Percentiles rank a stretch among this genome's conserved stretches.
Evolutionary conservation across 1,140 invertebrate species (phyloP).

Genomic region (Drosophila nannoptera): DNA sequence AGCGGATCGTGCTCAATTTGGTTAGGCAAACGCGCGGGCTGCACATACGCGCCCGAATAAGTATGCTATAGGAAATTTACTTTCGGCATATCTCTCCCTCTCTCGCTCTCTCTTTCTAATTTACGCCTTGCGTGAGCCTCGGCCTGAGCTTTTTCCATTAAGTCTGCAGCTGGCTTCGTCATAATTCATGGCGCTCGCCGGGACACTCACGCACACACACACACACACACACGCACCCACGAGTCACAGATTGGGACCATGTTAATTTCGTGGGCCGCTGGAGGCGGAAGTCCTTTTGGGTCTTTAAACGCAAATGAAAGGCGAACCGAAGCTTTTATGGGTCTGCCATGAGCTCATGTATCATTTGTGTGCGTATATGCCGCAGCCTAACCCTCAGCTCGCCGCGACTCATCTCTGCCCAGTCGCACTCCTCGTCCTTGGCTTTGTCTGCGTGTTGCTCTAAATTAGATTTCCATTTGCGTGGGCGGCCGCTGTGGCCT

Average conservation of each 20-base stretch:
- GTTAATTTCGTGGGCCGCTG: constrained; percentile 72
- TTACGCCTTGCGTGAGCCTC: constrained; percentile 62
- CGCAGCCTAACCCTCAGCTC: background rate
- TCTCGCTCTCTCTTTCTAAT: constrained; percentile 48
- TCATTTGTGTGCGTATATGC: constrained; percentile 52
- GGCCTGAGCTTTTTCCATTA: constrained; percentile 67
- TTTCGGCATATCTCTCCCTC: constrained; percentile 2
- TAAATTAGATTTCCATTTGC: constrained; percentile 76
- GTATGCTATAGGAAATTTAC: constrained; percentile 19
- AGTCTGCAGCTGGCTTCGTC: constrained; percentile 73
- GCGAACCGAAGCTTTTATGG: constrained; percentile 68
- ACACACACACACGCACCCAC: constrained; percentile 5
- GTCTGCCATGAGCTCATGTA: constrained; percentile 65
- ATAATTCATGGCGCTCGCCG: constrained; percentile 57
- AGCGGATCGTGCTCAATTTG: constrained; percentile 70
- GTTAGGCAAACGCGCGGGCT: constrained; percentile 40
- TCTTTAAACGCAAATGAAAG: constrained; percentile 76
- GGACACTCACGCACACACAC: constrained; percentile 13
- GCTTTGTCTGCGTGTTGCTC: constrained; percentile 51
- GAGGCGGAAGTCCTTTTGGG: constrained; percentile 71
- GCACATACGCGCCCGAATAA: constrained; percentile 25
- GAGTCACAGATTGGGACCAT: constrained; percentile 62
- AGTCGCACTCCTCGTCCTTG: background rate
- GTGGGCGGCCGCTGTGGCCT: constrained; percentile 31
- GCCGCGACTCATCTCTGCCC: background rate